Percentiles rank a stretch among this genome's conserved stretches.
Evolutionary conservation across 1,140 invertebrate genomes (phyloP).

Genomic region (Acromyrmex echinatior): DNA sequence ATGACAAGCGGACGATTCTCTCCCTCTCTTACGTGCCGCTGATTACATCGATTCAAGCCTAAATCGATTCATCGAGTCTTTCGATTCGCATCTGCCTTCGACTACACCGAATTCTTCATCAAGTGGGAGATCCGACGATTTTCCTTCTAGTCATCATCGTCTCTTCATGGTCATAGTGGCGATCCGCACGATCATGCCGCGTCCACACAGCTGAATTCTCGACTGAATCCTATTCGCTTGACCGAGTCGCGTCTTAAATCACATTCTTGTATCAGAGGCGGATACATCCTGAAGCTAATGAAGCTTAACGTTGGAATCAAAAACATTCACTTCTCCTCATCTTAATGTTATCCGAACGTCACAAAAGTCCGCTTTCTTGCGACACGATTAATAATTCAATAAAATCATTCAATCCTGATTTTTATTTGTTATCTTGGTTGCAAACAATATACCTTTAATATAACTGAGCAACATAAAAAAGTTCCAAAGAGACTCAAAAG

Average conservation of each 20-base stretch:
- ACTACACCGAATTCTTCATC: slow-evolving; percentile 74
- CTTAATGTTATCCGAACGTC: neutral
- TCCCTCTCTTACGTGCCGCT: slow-evolving; percentile 55
- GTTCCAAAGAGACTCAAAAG: neutral
- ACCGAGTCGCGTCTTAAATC: slow-evolving; percentile 73
- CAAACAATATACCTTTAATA: too few species aligned
- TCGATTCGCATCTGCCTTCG: slow-evolving; percentile 68
- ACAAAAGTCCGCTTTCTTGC: neutral
- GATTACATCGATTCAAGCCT: slow-evolving; percentile 74
- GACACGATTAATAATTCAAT: neutral
- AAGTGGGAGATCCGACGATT: slow-evolving; percentile 64
- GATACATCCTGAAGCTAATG: slow-evolving; percentile 42
- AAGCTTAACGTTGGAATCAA: slow-evolving; percentile 47
- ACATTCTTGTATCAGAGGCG: slow-evolving; percentile 54
- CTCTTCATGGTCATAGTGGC: slow-evolving; percentile 67
- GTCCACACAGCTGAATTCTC: slow-evolving; percentile 44
- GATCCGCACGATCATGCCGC: slow-evolving; percentile 72
- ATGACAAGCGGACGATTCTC: slow-evolving; percentile 29
- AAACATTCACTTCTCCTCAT: slow-evolving; percentile 45
- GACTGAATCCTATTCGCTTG: slow-evolving; percentile 61
- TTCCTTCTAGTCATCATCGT: slow-evolving; percentile 74
- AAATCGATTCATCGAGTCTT: slow-evolving; percentile 75
- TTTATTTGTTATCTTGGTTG: neutral
- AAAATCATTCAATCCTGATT: neutral
- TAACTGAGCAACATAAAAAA: neutral